Evolutionary conservation across 2,888 invertebrate species (phyloP).

Genomic region (Eristalis intricaria): DNA sequence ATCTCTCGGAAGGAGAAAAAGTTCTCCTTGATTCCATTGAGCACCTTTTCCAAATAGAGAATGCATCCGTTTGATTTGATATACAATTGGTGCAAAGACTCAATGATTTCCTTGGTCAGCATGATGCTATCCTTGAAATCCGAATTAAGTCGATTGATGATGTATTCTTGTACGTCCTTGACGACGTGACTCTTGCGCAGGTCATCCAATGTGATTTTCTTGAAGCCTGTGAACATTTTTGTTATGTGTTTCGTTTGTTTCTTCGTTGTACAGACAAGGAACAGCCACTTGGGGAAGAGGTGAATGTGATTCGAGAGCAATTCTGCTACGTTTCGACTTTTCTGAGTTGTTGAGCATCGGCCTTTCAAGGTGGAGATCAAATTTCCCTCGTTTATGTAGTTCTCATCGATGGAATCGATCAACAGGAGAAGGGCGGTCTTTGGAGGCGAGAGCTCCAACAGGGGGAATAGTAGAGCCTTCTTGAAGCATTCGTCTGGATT

Average conservation of each 20-base stretch:
- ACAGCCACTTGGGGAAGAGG: constrained; percentile 95
- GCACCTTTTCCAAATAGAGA: constrained; percentile 91
- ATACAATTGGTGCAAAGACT: constrained; percentile 95
- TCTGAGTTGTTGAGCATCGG: constrained; percentile 78
- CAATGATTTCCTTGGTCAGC: constrained; percentile 94
- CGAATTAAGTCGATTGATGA: constrained; percentile 92
- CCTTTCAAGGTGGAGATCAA: constrained; percentile 83
- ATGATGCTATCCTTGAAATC: constrained; percentile 93
- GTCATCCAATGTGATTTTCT: constrained; percentile 96
- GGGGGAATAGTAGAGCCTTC: constrained; percentile 92
- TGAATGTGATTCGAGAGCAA: constrained; percentile 94
- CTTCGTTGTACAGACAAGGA: constrained; percentile 93
- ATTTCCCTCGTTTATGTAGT: constrained; percentile 83
- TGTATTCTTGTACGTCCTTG: constrained; percentile 97
- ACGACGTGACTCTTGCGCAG: constrained; percentile 94
- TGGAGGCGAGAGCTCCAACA: constrained; percentile 92
- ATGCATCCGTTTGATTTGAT: constrained; percentile 98
- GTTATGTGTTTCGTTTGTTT: constrained; percentile 92
- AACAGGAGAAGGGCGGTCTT: constrained; percentile 92
- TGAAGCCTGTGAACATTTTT: constrained; percentile 92
- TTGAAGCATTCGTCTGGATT: constrained; percentile 96
- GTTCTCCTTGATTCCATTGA: constrained; percentile 96
- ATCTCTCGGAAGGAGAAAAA: constrained; percentile 96
- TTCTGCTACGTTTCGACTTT: constrained; percentile 88
- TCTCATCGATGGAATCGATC: constrained; percentile 96